Base-by-base conservation (phyloP, 2,888 invertebrate species). In the Gnatocerus cornutus region DNA sequence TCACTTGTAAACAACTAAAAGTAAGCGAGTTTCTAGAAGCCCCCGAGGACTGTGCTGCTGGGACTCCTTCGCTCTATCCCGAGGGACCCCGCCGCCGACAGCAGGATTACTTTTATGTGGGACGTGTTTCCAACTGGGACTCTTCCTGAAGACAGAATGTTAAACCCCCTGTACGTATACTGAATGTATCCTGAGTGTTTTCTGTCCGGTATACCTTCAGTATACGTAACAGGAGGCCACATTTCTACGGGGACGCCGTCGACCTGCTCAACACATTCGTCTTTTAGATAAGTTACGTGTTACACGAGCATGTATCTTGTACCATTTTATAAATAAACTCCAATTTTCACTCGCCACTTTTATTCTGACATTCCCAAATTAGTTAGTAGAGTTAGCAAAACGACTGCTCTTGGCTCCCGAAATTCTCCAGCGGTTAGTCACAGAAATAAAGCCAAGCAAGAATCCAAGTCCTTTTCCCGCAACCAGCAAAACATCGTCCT, bases 121-220 rank as follows among this genome's bases (percentile, higher is more conserved):
- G 12, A 16, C 16, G 29, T 29, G 16, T 5, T 13, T 8, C 16
- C 9, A 21, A 21, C 21, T 21, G 52, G 16, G 53, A 16, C 14
- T 33, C 48, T 55, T 30, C 58, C 62, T 72, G 83, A 73, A 76
- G 83, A 77, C 74, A 79, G 84, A 86, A 87, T 88, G 89, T 88
- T 87, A 82, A 87, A 93, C 95, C 93, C 94, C 96, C 95, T 96
- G 94, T 93, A 96, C 96, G 96, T 97, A 97, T 96, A 97, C 96
- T 96, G 96, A 96, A 96, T 96, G 96, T 97, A 96, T 96, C 96
- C 96, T 96, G 96, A 96, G 96, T 95, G 95, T 93, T 88, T 91
- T 90, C 88, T 94, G 93, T 96, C 96, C 96, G 96, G 96, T 96
- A 96, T 97, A 97, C 96, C 96, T 96, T 96, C 95, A 95, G 96